These are phyloP conservation scores for Ridgeia piscesae DNA, from an alignment of 1,140 invertebrate species.

Conservation along the genomic window DNA sequence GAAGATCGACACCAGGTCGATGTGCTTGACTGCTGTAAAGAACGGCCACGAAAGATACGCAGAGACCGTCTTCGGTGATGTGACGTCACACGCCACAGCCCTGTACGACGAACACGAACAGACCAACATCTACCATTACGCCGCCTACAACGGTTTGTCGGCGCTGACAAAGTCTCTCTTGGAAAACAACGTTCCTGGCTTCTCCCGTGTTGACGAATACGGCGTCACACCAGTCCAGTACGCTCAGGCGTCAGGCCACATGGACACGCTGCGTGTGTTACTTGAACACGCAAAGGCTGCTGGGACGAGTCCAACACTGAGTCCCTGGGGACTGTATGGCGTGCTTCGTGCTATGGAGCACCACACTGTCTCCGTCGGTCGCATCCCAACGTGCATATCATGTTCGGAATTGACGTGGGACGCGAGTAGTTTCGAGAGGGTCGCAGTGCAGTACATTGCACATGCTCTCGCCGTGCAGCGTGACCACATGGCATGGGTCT, in stretches of 20 bases:
- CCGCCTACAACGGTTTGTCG: background rate
- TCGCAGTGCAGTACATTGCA: background rate
- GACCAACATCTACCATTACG: background rate
- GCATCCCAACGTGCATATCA: background rate
- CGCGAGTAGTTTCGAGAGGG: background rate
- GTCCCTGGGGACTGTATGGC: background rate
- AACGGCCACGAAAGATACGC: background rate
- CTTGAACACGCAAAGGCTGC: background rate
- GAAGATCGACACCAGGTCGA: background rate
- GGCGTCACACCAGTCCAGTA: background rate
- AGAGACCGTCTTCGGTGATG: background rate
- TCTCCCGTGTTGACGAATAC: background rate
- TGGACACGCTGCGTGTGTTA: background rate
- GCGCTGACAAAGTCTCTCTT: background rate
- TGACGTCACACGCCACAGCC: background rate
- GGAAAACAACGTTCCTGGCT: background rate
- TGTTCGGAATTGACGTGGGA: background rate
- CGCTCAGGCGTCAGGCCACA: background rate
- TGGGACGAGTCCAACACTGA: background rate
- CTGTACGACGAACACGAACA: background rate
- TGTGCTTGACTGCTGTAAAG: background rate
- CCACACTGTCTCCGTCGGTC: background rate
- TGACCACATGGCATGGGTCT: background rate
- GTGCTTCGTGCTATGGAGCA: background rate
- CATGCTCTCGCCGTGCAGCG: background rate